Evolutionary conservation across 2,888 invertebrate species (phyloP).

Genomic region (Lasioglossum pauxillum): DNA sequence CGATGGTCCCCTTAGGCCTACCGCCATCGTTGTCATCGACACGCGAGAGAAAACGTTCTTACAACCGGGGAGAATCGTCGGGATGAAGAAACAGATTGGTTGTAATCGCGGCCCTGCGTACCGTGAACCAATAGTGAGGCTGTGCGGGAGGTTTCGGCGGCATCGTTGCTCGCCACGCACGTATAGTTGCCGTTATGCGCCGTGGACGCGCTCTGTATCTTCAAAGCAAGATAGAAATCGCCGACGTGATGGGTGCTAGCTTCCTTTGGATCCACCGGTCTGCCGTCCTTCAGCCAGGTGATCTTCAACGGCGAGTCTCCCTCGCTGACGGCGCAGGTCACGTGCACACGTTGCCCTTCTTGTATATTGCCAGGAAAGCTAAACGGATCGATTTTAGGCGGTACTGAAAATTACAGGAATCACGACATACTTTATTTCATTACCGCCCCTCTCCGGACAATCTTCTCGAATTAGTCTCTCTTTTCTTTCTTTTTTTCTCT

Average conservation of each 20-base stretch:
- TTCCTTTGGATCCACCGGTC: constrained; percentile 84
- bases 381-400: constrained; percentile 86
- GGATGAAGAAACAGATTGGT: background rate
- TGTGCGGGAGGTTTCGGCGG: constrained; percentile 84
- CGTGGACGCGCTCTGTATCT: constrained; percentile 85
- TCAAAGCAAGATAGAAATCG: constrained; percentile 83
- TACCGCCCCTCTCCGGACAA: constrained; percentile 33
- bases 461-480: constrained; percentile 13
- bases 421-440: constrained; percentile 63
- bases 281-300: constrained; percentile 86
- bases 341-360: constrained; percentile 84
- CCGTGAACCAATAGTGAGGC: constrained; percentile 85
- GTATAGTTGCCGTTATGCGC: constrained; percentile 86
- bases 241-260: constrained; percentile 80
- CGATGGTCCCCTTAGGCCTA: background rate
- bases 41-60: constrained; percentile 11
- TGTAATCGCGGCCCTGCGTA: constrained; percentile 71
- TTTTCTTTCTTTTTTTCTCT: background rate
- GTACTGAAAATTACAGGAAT: constrained; percentile 84
- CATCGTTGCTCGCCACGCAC: constrained; percentile 85
- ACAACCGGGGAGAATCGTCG: background rate
- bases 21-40: constrained; percentile 11
- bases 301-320: constrained; percentile 86
- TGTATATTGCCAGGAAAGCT: constrained; percentile 84
- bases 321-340: constrained; percentile 85